Evolutionary conservation across 2,888 invertebrate genomes (phyloP), one percentile per base, ranked within the genome.

Genomic region (Euplexia lucipara): DNA sequence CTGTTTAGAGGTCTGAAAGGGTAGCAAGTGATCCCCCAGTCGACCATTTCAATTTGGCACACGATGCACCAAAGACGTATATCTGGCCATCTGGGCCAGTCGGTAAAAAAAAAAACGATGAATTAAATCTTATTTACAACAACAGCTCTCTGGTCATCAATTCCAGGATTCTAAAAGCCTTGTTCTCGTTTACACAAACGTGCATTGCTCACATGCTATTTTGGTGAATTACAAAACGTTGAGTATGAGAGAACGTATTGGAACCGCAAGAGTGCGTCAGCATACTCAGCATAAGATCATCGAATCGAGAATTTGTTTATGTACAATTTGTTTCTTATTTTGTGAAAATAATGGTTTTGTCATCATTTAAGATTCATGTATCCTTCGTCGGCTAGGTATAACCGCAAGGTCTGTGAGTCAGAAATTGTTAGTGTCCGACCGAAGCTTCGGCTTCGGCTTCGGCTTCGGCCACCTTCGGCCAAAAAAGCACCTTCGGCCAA

Each of bases 151-250:
- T 14, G 65, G 26, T 73, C 68, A 76, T 72, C n/a, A 66, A 69
- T 82, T 83, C 84, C 86, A 83, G 86, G 86, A 88, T 79, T 51
- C 37, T 44, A 71, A 69, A 39, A 79, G 61, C 87, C 86, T 87
- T 85, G 88, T 81, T 79, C 84, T 83, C 81, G 32, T 83, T 88
- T 78, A 67, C 77, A 75, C 78, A 78, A 75, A 74, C 68, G 67
- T 26, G 70, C 18, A 61, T 79, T 79, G 74, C 75, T 84, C 85
- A 85, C 61, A 14, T 56, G 82, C 73, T 87, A 87, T 86, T 88
- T 87, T 73, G 51, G 85, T 83, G 58, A 57, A 63, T 76, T 75
- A 71, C 76, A 62, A 74, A 78, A 65, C 61, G 67, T 51, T 70
- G 70, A 47, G 58, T 48, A 70, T 60, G n/a, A 26, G 76, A 84